These are phyloP conservation scores for Encarsia formosa DNA, from an alignment of 2,888 invertebrate genomes.

Conservation along the genomic window DNA sequence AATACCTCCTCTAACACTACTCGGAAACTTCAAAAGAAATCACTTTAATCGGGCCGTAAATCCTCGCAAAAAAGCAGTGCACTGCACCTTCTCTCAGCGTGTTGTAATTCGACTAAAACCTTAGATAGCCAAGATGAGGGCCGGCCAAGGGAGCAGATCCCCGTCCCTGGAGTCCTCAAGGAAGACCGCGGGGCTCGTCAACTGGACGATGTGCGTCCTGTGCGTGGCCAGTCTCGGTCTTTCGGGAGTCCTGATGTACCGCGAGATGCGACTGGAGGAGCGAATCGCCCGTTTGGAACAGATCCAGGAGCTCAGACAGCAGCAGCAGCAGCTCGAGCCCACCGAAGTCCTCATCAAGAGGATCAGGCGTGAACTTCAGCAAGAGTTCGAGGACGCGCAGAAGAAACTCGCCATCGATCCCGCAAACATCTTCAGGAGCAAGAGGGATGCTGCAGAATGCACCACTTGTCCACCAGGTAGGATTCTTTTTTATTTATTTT, in stretches of 20 bases:
- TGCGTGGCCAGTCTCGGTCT: constrained; percentile 43
- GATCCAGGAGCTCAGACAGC: constrained; percentile 19
- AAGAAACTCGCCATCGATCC: constrained; percentile 5
- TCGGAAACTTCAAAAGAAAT: too few relatives aligned
- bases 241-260: constrained; percentile 42
- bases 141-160: neutral
- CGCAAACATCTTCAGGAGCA: constrained; percentile 37
- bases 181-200: constrained; percentile 40
- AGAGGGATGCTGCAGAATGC: constrained; percentile 44
- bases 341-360: constrained; percentile 19
- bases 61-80: too few relatives aligned
- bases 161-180: constrained; percentile 32
- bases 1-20: too few relatives aligned
- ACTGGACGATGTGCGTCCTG: constrained; percentile 43
- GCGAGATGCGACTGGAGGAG: constrained; percentile 41
- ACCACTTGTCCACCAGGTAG: constrained; percentile 48
- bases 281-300: constrained; percentile 42
- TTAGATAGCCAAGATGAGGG: too few relatives aligned
- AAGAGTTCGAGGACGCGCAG: constrained; percentile 8
- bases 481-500: too few relatives aligned
- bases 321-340: constrained; percentile 27
- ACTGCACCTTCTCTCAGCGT: too few relatives aligned
- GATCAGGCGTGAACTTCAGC: constrained; percentile 13
- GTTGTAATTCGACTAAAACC: too few relatives aligned
- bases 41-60: too few relatives aligned